These are phyloP conservation scores for Spinibarbus caldwelli DNA, from an alignment of 2,797 vertebrate species.

Conservation along the genomic window DNA sequence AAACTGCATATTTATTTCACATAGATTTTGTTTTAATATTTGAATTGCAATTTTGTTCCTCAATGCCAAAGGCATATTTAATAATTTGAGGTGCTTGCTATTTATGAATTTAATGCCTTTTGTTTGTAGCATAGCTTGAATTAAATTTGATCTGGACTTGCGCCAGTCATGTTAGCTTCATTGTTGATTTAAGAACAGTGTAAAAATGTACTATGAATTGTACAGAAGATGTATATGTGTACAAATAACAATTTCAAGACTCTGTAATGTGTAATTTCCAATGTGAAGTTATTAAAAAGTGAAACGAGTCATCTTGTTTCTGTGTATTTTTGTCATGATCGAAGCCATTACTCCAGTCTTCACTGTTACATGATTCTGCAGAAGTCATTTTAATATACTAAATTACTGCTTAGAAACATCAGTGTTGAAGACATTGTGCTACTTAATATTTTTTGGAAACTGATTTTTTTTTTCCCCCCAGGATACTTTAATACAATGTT, in stretches of 20 bases:
- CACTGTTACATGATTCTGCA: too few relatives aligned
- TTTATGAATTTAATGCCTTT: constrained; percentile 58
- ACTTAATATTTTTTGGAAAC: not conserved
- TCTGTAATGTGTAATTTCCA: constrained; percentile 42
- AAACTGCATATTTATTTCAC: constrained; percentile 62
- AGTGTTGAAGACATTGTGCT: not conserved
- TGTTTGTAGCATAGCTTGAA: constrained; percentile 49
- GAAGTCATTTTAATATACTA: not conserved
- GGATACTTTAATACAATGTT: not conserved
- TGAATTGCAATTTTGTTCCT: constrained; percentile 53
- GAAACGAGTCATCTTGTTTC: not conserved
- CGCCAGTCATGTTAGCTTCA: constrained; percentile 33
- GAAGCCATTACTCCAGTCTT: not conserved
- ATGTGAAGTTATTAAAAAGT: constrained; percentile 15
- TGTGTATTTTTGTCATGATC: not conserved
- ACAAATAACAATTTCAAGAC: constrained; percentile 32
- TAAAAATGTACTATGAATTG: constrained; percentile 48
- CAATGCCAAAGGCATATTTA: constrained; percentile 69
- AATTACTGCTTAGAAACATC: not conserved
- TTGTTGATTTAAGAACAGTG: constrained; percentile 29
- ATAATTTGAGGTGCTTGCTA: constrained; percentile 56
- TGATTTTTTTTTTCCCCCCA: too few relatives aligned
- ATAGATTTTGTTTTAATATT: constrained; percentile 2
- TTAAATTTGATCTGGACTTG: constrained; percentile 26
- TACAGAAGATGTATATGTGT: constrained; percentile 56